Base-by-base conservation (phyloP, 53 echinoderm and acorn worm genomes). In the Luidia sarsii region DNA sequence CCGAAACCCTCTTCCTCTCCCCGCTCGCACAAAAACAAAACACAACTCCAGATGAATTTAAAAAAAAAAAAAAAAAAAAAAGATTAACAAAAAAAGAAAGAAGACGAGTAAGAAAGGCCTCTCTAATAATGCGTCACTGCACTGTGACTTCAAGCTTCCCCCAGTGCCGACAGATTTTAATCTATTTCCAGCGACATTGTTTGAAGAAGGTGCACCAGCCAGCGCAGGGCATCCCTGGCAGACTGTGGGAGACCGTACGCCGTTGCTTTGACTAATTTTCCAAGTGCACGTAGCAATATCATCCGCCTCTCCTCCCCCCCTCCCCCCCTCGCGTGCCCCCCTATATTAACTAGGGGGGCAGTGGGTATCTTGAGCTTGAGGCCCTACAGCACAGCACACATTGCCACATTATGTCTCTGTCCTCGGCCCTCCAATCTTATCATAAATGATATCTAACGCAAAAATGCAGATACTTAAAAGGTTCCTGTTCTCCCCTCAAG, bases 171-270 rank as follows among this genome's bases (percentile, higher is more conserved):
- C 56, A 72, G 72, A 72, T 56, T 72, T 55, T 72, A 72, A 72
- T 72, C 72, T 72, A 72, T 72, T 72, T 72, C 37, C 54, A 72
- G 55, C 34, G 13, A 21, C 72, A 72, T 72, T 72, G 72, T 72
- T 72, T 72, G 72, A 55, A 56, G 38, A 41, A 41, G 41, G 41
- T 11, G n/a, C n/a, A n/a, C n/a, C n/a, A 11, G 41, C 41, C 41
- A 11, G 41, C 41, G 11, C 39, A 7, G 71, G 72, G 25, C 35
- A 39, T 24, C 37, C 35, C 54, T 35, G 23, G 50, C 30, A 34
- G 30, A 31, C 7, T 14, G 10, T 10, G 52, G 9, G 32, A 50
- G 71, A 51, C 34, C 50, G 50, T 33, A 72, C 72, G 55, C 36
- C 50, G 72, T 21, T 31, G 48, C 31, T 69, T 67, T 57, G 23